Evolutionary conservation across 2,797 vertebrate species (phyloP), one percentile per base, ranked within the genome.

Genomic region (Odontamblyopus rebecca): DNA sequence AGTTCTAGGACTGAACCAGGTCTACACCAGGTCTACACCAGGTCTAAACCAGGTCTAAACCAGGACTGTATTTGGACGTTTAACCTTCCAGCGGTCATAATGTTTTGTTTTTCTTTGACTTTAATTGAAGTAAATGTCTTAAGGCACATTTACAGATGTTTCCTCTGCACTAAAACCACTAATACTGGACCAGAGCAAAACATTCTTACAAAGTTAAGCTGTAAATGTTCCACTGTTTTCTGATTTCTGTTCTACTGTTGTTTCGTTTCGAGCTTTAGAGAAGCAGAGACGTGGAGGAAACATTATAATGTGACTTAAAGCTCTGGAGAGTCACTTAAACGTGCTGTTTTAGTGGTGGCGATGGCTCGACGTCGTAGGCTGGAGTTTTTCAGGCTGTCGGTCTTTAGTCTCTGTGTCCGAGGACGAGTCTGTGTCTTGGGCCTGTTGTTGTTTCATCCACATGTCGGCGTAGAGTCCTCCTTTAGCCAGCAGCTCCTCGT

Each of bases 371-470:
- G 91, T 82, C 2, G 82, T 60, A 0, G 90, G 91, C 66, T 96
- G 94, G 16, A 95, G 91, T 67, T 96, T 97, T 86, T 97, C 95
- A 0, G 93, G 89, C 30, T 1, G 54, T 1, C 2, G 57, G 83
- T 96, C 95, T 89, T 96, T 97, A 76, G 84, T 81, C 71, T 96
- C 94, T 0, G 94, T 89, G 61, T 96, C 95, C 0, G 94, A 95
- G 0, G 86, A 68, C 0, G 90, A 94, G 61, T 94, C 92, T 0
- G 89, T 84, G 80, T 95, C 93, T 6, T 91, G 91, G 16, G 89
- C 85, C 77, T 90, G 93, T 83, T 96, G 95, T 67, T 97, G 97
- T 62, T 94, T 95, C 81, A 92, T 85, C 98, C 98, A 99, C 98
- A 98, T 99, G 69, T 96, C 91, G 0, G 95, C 85, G 0, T 99